Evolutionary conservation across 2,888 invertebrate species (phyloP), one percentile per base, ranked within the genome.

Genomic region (Notocelia uddmanniana): DNA sequence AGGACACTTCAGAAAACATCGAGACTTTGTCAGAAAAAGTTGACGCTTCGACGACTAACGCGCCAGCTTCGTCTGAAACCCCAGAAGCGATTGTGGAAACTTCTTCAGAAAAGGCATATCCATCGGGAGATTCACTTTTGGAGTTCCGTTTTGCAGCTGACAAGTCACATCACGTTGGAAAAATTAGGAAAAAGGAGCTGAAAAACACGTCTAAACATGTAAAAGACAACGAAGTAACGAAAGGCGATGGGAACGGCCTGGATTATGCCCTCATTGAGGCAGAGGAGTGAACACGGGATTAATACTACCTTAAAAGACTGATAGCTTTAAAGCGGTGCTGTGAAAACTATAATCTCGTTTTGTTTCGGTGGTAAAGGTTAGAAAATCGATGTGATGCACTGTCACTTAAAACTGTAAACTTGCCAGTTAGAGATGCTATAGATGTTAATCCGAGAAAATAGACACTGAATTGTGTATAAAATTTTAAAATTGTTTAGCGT

Each of bases 121-220:
- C 21, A 1, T 41, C 64, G 37, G 69, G 55, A 11, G 54, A 60
- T 1, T 86, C 90, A 0, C 72, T 89, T 0, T 89, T 89, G 41
- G 86, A 89, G 69, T 68, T 88, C 13, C 90, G 90, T 13, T 50
- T 83, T 9, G 31, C 8, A 15, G 81, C 84, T 10, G 92, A 91
- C 76, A 89, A 89, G 1, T 91, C 92, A 2, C 90, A 91, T 0
- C 89, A 92, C 73, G 84, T 88, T 0, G 92, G 93, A 0, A 93
- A 93, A 77, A 93, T 91, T n/a, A 84, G 92, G 66, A 93, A 93
- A 83, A 93, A 93, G 80, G 93, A 93, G 23, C 77, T 93, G 21
- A 93, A 93, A 69, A 84, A 83, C 0, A 85, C 86, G 2, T 84
- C 85, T 2, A 92, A 92, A 76, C 84, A 85, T 2, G 76, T 86